A percentile compares a stretch with the other conserved stretches of the same genome.
phyloP scores from a whole-genome alignment of 2,113 vertebrate species.

The Atherinomorus stipes region DNA sequence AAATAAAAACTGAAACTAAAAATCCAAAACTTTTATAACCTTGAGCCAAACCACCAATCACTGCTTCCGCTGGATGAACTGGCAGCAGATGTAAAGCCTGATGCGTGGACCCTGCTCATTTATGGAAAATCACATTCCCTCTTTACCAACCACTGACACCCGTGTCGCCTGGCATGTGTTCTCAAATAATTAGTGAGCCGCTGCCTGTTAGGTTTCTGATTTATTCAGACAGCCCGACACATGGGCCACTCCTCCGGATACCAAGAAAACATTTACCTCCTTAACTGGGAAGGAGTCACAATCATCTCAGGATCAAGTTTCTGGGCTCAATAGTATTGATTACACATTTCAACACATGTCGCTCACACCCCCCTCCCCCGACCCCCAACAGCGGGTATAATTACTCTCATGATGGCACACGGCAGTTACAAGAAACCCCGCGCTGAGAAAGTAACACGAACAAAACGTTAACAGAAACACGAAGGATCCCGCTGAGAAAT shows the following conservation, averaged over 20 bases:
- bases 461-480: background rate
- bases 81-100: background rate
- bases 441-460: background rate
- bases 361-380: constrained; percentile 8
- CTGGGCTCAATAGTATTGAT: constrained; percentile 71
- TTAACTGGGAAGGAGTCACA: constrained; percentile 76
- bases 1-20: too few species aligned
- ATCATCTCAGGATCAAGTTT: constrained; percentile 69
- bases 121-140: background rate
- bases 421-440: background rate
- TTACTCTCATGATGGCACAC: constrained; percentile 19
- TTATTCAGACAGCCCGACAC: constrained; percentile 72
- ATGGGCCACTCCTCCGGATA: constrained; percentile 69
- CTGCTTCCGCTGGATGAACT: background rate
- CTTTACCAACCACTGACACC: constrained; percentile 46
- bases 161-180: constrained; percentile 49
- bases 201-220: constrained; percentile 78
- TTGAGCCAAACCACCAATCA: too few species aligned
- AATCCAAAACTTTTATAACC: too few species aligned
- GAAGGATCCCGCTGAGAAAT: background rate
- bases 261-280: constrained; percentile 82
- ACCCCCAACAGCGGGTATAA: constrained; percentile 16
- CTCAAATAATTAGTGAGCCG: constrained; percentile 72
- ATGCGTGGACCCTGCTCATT: background rate
- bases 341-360: constrained; percentile 80